phyloP scores from a whole-genome alignment of 2,113 vertebrate species.

The Aphyosemion australe region DNA sequence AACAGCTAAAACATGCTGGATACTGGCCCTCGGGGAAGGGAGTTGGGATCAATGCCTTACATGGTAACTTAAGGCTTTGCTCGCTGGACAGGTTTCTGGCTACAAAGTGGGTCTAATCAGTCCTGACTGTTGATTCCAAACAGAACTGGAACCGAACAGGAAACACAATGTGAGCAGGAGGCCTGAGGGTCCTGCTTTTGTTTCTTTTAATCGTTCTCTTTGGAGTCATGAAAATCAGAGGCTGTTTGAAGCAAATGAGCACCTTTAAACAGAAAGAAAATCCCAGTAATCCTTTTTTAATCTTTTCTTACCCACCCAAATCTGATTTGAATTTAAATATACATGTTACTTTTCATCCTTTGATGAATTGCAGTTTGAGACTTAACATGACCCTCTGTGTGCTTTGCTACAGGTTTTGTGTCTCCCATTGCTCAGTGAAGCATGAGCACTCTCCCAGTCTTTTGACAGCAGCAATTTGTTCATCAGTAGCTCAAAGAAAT shows the following conservation, averaged over 20 bases:
- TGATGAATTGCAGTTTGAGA: constrained; percentile 28
- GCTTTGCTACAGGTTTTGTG: not conserved
- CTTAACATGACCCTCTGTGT: not conserved
- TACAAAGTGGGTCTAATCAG: too few species aligned
- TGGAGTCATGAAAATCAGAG: constrained; percentile 39
- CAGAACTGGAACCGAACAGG: too few species aligned
- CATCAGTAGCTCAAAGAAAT: constrained; percentile 40
- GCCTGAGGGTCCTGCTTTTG: too few species aligned
- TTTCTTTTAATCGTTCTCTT: constrained; percentile 12
- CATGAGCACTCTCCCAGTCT: constrained; percentile 59
- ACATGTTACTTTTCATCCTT: constrained; percentile 73
- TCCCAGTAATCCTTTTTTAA: constrained; percentile 55
- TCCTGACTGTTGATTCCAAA: too few species aligned
- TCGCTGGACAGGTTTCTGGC: too few species aligned
- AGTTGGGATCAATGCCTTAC: too few species aligned
- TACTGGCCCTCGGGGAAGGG: too few species aligned
- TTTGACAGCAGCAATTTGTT: constrained; percentile 62
- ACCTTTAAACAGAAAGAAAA: constrained; percentile 59
- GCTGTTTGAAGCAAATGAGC: constrained; percentile 35
- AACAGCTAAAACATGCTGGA: too few species aligned
- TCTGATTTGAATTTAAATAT: constrained; percentile 57
- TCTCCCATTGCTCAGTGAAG: constrained; percentile 60
- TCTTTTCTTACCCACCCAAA: constrained; percentile 62
- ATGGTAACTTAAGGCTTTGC: too few species aligned
- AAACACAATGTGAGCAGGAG: too few species aligned